Base-by-base conservation (phyloP, 2,113 vertebrate species). In the Sinosuthora webbiana region DNA sequence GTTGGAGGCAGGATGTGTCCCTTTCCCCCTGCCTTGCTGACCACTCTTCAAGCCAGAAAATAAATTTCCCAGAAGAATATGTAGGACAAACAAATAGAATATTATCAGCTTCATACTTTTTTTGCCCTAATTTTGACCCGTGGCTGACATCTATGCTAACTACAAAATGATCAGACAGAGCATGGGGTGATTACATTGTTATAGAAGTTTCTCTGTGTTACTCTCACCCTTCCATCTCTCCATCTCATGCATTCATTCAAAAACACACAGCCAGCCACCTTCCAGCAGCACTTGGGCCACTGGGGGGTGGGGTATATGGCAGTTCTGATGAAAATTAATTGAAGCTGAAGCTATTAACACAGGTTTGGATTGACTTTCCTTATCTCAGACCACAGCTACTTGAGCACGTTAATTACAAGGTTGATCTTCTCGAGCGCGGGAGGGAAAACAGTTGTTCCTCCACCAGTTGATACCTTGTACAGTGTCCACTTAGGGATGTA, bases 301-400 rank as follows among this genome's bases (percentile, higher is more conserved):
- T 65, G 50, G 27, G 35, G n/a, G 47, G 41, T 41, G 41, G 28
- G 55, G 16, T 45, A 37, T 37, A 47, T 89, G 74, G 89, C 42
- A 90, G 80, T 73, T 95, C 57, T 93, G 88, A 94, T 94, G 59
- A 84, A 93, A 96, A 91, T 73, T 88, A 93, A 94, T 92, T 96
- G 91, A 73, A 95, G 83, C 57, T 92, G 91, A 89, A 94, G 65
- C 57, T 68, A 81, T 79, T 83, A 93, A 37, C 93, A 76, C 28
- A 33, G 11, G 9, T 91, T 94, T 76, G 80, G 60, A 93, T 94
- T 80, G 91, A 85, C 76, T 94, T 90, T 76, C 64, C 55, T 95
- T 93, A 91, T 89, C 95, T 74, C 50, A 85, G 50, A 68, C 35
- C 56, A 79, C 85, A 95, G 75, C 85, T 95, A 57, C 96, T 95